Evolutionary conservation across 2,113 vertebrate genomes (phyloP), one percentile per base, ranked within the genome.

Genomic region (Gobius niger): DNA sequence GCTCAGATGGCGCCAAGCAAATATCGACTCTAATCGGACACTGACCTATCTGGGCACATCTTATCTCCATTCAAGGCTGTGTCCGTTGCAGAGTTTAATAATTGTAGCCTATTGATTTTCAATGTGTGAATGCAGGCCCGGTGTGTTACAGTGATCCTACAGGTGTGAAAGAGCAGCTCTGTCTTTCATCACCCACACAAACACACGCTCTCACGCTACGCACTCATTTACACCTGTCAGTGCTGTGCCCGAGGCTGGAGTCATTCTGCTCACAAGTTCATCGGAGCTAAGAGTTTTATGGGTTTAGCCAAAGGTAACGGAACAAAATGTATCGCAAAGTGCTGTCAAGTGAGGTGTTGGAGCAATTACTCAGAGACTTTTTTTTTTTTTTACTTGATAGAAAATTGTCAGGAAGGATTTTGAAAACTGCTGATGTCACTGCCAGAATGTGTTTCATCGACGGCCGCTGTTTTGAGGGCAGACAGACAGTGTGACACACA

Each of bases 81-180:
- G 6, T 83, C 78, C 76, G 50, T 34, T 62, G 75, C 76, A 81
- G 50, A 47, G 77, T 66, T 74, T 56, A 12, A 42, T 59, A 42
- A 67, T 71, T 75, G 62, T 50, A n/a, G 42, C 34, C 9, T 42
- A 70, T 79, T 19, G 68, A 77, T 75, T 77, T 65, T 12, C 5
- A 3, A 19, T 68, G 56, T 16, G 60, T 12, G 16, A 54, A 52
- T 14, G 0, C 46, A 19, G 47, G 0, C 0, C 9, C 47, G 60
- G 49, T 56, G 49, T 56, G 24, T 34, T 14, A 53, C 57, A 63
- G 53, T 8, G 34, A 59, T 65, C 57, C 61, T 44, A 44, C 42
- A 62, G 19, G 54, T 80, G 68, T 63, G 75, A 40, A 82, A 73
- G 75, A 68, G 50, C n/a, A 4, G 1, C 34, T 15, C 12, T 41